These are phyloP conservation scores for Ametastegia equiseti DNA, from an alignment of 2,888 invertebrate species.

Conservation along the genomic window DNA sequence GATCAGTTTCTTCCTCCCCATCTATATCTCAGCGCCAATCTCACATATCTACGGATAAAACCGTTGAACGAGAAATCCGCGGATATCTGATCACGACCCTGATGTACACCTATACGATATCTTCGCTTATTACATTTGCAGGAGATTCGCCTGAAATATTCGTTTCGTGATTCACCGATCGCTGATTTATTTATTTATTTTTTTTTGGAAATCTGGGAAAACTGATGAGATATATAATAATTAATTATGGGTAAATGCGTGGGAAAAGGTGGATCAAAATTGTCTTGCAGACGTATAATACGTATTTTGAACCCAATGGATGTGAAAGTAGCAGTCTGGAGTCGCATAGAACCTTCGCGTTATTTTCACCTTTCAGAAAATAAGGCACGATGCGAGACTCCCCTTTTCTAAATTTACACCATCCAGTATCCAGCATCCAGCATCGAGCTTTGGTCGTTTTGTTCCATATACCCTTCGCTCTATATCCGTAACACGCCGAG, in stretches of 20 bases:
- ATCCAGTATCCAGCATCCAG: background rate
- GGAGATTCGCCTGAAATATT: background rate
- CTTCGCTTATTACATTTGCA: background rate
- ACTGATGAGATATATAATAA: background rate
- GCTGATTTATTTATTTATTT: too few relatives aligned
- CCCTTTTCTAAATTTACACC: slow-evolving; percentile 37
- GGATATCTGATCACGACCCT: too few relatives aligned
- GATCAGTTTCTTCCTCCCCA: background rate
- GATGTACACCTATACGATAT: too few relatives aligned
- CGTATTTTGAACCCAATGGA: background rate
- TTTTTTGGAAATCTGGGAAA: background rate
- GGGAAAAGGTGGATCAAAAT: too few relatives aligned
- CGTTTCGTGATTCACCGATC: too few relatives aligned
- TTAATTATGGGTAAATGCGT: too few relatives aligned
- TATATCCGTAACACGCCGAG: slow-evolving; percentile 25
- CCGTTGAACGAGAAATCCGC: background rate
- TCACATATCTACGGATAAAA: background rate
- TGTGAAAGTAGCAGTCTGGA: background rate
- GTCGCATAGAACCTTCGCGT: background rate
- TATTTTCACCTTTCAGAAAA: slow-evolving; percentile 33
- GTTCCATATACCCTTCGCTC: slow-evolving; percentile 17
- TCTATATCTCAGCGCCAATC: slow-evolving; percentile 4
- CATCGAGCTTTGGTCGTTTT: background rate
- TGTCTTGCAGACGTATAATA: too few relatives aligned
- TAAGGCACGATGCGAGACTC: slow-evolving; percentile 30